Percentiles rank a stretch among this genome's conserved stretches.
These are phyloP conservation scores for Otolemur crassicaudatus DNA, from an alignment of 2,797 vertebrate species.

Conservation along the genomic window DNA sequence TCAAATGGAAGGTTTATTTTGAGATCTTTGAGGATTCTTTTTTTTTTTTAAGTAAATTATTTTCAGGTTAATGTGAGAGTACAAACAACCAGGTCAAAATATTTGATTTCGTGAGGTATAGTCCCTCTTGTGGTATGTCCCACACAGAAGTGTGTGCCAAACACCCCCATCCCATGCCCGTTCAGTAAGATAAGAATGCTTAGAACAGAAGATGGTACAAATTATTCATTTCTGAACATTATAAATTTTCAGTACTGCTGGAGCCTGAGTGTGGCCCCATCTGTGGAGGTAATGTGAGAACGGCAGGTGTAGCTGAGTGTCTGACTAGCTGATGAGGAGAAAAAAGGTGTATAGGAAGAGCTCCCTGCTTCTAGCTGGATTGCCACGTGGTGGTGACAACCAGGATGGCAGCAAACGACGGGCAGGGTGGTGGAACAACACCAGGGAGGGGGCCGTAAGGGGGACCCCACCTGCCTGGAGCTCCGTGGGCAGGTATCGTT, in stretches of 20 bases:
- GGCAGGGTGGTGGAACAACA: neutral
- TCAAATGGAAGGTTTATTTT: too few species aligned
- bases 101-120: too few species aligned
- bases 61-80: too few species aligned
- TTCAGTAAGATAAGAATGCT: neutral
- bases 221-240: neutral
- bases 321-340: neutral
- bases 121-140: too few species aligned
- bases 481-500: neutral
- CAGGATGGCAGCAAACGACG: neutral
- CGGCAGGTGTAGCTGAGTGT: neutral
- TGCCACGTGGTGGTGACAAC: neutral
- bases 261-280: neutral
- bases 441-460: neutral
- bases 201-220: neutral
- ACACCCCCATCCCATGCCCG: too few species aligned
- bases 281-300: neutral
- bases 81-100: too few species aligned
- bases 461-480: neutral
- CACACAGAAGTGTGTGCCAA: too few species aligned
- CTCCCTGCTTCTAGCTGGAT: neutral
- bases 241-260: neutral
- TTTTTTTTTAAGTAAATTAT: too few species aligned
- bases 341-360: neutral
- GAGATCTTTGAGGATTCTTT: too few species aligned